Base-by-base conservation (phyloP, 2,113 vertebrate species). In the Pleuronectes platessa region DNA sequence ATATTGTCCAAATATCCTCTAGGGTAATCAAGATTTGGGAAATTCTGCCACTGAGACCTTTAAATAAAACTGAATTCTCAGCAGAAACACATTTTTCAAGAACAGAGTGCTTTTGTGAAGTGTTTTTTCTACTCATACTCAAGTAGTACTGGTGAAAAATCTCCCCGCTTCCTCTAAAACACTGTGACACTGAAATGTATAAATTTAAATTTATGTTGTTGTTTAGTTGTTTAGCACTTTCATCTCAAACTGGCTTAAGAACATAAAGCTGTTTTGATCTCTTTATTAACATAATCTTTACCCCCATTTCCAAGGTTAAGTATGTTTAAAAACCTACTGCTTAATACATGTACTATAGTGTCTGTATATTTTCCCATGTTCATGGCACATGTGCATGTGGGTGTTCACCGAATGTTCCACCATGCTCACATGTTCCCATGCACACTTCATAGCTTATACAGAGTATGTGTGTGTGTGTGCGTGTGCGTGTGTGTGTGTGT, bases 371-470 rank as follows among this genome's bases (percentile, higher is more conserved):
- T 63, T 40, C 23, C 54, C 26, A 74, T 45, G 53, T 74, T 74
- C 24, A 51, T 14, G 40, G 65, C 40, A 24, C 5, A 45, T 6
- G 45, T 72, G 40, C 5, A 45, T 4, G 37, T 72, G 40, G 26
- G 4, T 63, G 49, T 56, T 66, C 49, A 31, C 7, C 60, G 67
- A 74, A 47, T 47, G 61, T 72, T 71, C 45, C 31, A 49, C 31
- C 61, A 26, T 49, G 61, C 18, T n/a, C 61, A 24, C 40, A 61
- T 72, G 67, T 73, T 71, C 42, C 56, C 42, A 64, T 49, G 63
- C 3, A 63, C 49, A 68, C 3, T 12, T 75, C 0, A 23, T 21
- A 68, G 49, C 64, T 79, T 37, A 65, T 72, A 56, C 68, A 79
- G 56, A 13, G 11, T 58, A 0, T 26, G 37, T 68, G 17, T 37